Evolutionary conservation across 2,113 vertebrate species (phyloP).

Genomic region (Solea senegalensis): DNA sequence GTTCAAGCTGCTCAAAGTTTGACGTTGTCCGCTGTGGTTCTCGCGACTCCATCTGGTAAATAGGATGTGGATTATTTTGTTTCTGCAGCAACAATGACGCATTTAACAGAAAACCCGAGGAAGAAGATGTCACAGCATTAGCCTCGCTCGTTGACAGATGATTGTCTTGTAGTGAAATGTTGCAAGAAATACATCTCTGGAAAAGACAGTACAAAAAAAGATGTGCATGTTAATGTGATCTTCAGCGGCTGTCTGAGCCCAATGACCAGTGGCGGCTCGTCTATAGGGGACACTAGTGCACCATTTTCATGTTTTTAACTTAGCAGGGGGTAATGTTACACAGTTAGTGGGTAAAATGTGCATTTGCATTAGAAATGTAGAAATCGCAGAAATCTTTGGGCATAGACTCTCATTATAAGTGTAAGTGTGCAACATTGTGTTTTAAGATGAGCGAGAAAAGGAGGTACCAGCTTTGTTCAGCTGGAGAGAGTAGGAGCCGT

Average conservation of each 20-base stretch:
- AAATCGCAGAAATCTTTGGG: too few relatives aligned
- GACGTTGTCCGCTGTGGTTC: conserved; percentile 1
- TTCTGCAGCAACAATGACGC: background rate
- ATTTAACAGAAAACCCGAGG: background rate
- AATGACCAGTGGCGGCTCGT: too few relatives aligned
- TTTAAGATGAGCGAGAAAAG: too few relatives aligned
- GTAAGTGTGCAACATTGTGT: too few relatives aligned
- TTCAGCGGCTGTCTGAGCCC: background rate
- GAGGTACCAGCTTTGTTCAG: too few relatives aligned
- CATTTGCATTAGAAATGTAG: too few relatives aligned
- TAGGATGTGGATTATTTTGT: conserved; percentile 14
- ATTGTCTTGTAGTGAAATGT: background rate
- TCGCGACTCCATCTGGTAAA: conserved; percentile 5
- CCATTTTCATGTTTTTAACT: too few relatives aligned
- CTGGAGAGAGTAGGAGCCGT: too few relatives aligned
- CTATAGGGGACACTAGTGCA: too few relatives aligned
- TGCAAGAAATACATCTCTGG: background rate
- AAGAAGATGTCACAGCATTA: background rate
- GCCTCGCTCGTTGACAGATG: background rate
- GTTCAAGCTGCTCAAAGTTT: conserved; percentile 14
- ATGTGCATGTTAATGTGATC: background rate
- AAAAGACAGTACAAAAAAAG: background rate
- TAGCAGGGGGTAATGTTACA: too few relatives aligned
- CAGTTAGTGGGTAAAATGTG: too few relatives aligned
- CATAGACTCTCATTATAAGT: too few relatives aligned